Conservation (phyloP, 2,888 invertebrate genomes). For the Macrophya alboannulata region DNA sequence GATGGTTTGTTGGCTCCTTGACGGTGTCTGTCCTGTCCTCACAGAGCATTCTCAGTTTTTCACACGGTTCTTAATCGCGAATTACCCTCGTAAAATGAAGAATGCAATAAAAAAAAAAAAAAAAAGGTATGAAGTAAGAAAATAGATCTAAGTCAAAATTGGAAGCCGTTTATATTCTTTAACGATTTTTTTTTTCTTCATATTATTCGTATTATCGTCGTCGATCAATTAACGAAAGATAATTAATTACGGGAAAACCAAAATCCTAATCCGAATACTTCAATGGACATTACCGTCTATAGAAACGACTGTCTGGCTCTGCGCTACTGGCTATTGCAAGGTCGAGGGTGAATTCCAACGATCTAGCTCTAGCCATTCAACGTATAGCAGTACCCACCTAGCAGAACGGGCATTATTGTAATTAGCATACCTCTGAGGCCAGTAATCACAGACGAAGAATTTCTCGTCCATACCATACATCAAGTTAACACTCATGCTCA, state of each 20-base stretch:
- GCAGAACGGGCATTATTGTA: neutral
- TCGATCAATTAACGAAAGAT: conserved; percentile 23
- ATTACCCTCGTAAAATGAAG: neutral
- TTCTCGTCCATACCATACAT: neutral
- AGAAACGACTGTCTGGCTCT: neutral
- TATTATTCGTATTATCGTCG: neutral
- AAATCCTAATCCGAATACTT: neutral
- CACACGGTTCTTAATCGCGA: neutral
- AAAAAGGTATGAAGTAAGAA: neutral
- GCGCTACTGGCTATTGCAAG: neutral
- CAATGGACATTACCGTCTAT: neutral
- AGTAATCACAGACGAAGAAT: too few species aligned
- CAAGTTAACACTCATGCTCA: neutral
- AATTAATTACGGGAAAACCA: neutral
- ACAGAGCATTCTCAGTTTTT: neutral
- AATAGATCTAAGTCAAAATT: neutral
- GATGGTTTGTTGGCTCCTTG: too few species aligned
- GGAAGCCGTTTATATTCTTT: too few species aligned
- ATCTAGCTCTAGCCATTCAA: conserved; percentile 10
- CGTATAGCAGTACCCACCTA: neutral
- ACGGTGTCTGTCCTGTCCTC: neutral
- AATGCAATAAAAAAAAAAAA: neutral
- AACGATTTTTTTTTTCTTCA: too few species aligned
- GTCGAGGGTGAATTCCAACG: conserved; percentile 42
- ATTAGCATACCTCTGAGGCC: conserved; percentile 33